Evolutionary conservation across 2,113 vertebrate species (phyloP), one percentile per base, ranked within the genome.

Genomic region (Ranitomeya variabilis): DNA sequence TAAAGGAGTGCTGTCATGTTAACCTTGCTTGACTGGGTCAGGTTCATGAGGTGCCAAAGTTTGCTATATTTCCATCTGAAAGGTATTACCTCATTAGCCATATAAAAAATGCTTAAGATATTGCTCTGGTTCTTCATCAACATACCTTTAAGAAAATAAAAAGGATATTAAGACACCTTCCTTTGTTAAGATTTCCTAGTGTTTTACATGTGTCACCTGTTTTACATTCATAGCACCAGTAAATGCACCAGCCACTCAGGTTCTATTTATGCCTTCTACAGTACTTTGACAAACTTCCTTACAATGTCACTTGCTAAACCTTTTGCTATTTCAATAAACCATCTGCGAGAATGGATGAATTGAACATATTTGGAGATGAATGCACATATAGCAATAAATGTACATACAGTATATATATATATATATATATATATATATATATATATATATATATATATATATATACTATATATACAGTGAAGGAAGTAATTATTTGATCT

Each of bases 1-100:
- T 87, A 87, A 87, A 81, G 78, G 55, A 87, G 78, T 71, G 45
- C 86, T 87, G 86, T 87, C 86, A 87, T 82, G 79, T 87, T 87
- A 87, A 87, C 78, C 78, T 87, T 87, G 86, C 86, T 87, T 82
- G 78, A 62, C 78, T 87, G 54, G 78, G 54, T 78, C 78, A 74
- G 64, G 78, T 87, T 87, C 86, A 82, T 18, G 15, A 26, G 79
- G 54, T 82, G 66, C 79, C 86, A 19, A 71, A 57, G 66, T 87
- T 87, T 82, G 23, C 79, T 82, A n/a, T 66, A 81, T 60, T 37
- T 73, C 64, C 59, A 59, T 64, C 78, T 81, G 52, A 81, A 87
- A 73, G 64, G 82, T 73, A 54, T 73, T 87, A 69, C 31, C 66
- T 60, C 14, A 82, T 87, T 74, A 81, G 62, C 82, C 31, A 73